These are phyloP conservation scores for Scytalopus superciliaris DNA, from an alignment of 2,113 vertebrate genomes.

Conservation along the genomic window DNA sequence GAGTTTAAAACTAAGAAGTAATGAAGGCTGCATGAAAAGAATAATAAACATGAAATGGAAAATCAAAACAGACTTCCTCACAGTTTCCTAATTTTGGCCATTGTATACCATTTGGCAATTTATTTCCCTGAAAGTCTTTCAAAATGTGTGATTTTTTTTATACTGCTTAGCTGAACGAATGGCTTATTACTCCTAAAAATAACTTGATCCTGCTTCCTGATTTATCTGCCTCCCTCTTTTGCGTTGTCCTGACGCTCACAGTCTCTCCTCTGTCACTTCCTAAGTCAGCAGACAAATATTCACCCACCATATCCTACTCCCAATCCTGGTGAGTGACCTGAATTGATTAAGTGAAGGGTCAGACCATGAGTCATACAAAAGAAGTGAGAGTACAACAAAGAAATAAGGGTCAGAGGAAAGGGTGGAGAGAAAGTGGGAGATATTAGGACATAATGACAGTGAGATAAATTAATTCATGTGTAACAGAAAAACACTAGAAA, in stretches of 20 bases:
- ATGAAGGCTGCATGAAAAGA: neutral
- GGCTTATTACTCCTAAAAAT: neutral
- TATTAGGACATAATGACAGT: neutral
- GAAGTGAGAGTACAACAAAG: neutral
- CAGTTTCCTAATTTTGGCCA: neutral
- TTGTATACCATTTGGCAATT: neutral
- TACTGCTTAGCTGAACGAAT: neutral
- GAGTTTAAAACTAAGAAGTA: neutral
- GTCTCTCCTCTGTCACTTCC: neutral
- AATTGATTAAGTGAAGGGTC: neutral
- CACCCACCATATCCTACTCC: neutral
- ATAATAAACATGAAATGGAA: neutral
- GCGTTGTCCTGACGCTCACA: neutral
- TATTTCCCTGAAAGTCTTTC: neutral
- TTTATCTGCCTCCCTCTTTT: neutral
- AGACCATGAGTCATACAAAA: neutral
- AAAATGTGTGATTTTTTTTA: neutral
- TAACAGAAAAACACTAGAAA: neutral
- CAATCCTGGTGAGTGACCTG: neutral
- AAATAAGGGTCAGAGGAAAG: neutral
- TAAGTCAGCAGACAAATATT: neutral
- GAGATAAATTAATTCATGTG: neutral
- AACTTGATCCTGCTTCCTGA: neutral
- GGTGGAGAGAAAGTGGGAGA: neutral
- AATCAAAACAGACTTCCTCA: neutral